Base-by-base conservation (phyloP, 2,113 vertebrate genomes). In the Lota lota region DNA sequence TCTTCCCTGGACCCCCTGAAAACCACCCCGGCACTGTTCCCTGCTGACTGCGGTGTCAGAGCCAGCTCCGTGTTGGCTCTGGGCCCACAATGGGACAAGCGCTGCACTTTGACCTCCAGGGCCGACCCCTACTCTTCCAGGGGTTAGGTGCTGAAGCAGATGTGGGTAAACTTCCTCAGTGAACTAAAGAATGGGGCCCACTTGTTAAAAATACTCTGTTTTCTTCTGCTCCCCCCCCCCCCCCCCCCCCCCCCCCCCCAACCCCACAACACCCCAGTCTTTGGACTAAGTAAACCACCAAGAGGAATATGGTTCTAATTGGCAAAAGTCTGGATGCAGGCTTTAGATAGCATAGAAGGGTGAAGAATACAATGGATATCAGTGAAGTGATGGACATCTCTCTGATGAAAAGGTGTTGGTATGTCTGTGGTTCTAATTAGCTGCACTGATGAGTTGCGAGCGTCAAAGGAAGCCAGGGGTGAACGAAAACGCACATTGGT, bases 111-210 rank as follows among this genome's bases (percentile, higher is more conserved):
- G 88, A 81, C 85, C 80, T 7, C 82, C 80, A 75, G 74, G 68
- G 67, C 61, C 88, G 90, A 91, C 91, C 89, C 81, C 51, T 74
- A 87, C 87, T 88, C 87, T 90, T 88, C 74, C 83, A 88, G 78
- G 82, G 85, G 85, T 91, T 87, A 91, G 85, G 86, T 79, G 75
- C 81, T 77, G 84, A 87, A 83, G 91, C 89, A 91, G 91, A 90
- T 91, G 91, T 93, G 87, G 83, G 88, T 91, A 92, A 90, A 91
- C 89, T 92, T 89, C 89, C 82, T 73, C 76, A 70, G 73, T 76
- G 79, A 85, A 87, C 80, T 79, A 79, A 73, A 90, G 89, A 91
- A 83, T 73, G 86, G 78, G 87, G 86, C 88, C 77, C 86, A 24
- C 89, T 89, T 85, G 84, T 89, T 91, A 91, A 92, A 87, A 69